Evolutionary conservation across 2,888 invertebrate species (phyloP), one percentile per base, ranked within the genome.

Genomic region (Polymixis lichenea): DNA sequence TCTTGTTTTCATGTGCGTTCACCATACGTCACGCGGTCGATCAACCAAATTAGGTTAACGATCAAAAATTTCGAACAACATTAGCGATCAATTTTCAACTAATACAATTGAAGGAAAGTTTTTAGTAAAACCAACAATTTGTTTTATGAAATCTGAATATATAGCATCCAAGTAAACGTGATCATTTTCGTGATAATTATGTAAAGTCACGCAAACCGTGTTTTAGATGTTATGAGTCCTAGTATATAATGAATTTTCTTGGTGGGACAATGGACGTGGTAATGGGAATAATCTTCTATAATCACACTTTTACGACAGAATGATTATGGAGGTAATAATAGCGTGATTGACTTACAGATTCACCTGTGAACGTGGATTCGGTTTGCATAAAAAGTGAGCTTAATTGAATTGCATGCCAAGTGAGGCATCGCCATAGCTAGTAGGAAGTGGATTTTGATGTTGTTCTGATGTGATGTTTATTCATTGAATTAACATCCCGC

Each of bases 21-120:
- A 15, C 46, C 61, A 70, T 61, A 72, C 79, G 73, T 65, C 71
- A 71, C 32, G 49, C 71, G 79, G 72, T 82, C 88, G 78, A 82
- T 83, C 75, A 61, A 58, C 68, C 69, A 71, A 93, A 90, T 89
- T 89, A 91, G 92, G 93, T 92, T 94, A 95, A 94, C 91, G 93
- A 93, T 93, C 92, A 88, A 91, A 92, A 92, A 93, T 90, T 94
- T 92, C 87, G 84, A 94, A 93, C 91, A 91, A 93, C 95, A 95
- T 96, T 95, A 96, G 92, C 89, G 94, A 94, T 95, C 95, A 95
- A 95, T 95, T 95, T 94, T 92, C 90, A 88, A 93, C 93, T 93
- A 94, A 95, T 95, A 93, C 93, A 93, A 93, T 95, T 93, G 93
- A 91, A 92, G 90, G 92, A 93, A 96, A 95, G 92, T 96, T 96